Evolutionary conservation across 1,140 invertebrate genomes (phyloP).

Genomic region (Drosophila bifasciata): DNA sequence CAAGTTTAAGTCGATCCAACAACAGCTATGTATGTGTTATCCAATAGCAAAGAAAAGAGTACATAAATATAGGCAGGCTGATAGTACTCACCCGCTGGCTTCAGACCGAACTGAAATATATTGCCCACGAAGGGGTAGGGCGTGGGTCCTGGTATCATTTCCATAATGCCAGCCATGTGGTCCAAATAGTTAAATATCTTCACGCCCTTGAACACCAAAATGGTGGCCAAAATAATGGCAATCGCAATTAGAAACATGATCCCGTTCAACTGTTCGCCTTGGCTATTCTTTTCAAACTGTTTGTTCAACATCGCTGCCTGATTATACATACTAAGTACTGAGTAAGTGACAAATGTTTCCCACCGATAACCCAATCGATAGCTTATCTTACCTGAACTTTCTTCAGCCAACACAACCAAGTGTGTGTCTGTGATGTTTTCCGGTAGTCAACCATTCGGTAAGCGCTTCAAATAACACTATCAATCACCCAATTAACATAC

Average conservation of each 20-base stretch:
- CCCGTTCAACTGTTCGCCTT: slow-evolving; percentile 21
- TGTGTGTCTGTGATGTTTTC: slow-evolving; percentile 13
- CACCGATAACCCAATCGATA: slow-evolving; percentile 45
- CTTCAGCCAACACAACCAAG: background rate
- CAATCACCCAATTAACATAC: slow-evolving; percentile 33
- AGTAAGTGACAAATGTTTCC: slow-evolving; percentile 22
- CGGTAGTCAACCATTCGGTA: slow-evolving; percentile 11
- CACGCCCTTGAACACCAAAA: slow-evolving; percentile 74
- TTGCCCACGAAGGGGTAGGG: slow-evolving; percentile 80
- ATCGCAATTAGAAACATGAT: slow-evolving; percentile 70
- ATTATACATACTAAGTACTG: slow-evolving; percentile 3
- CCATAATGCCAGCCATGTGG: slow-evolving; percentile 80
- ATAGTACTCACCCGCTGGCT: slow-evolving; percentile 69
- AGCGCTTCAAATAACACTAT: slow-evolving; percentile 22
- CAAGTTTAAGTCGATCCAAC: background rate
- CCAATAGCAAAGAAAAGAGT: slow-evolving; percentile 33
- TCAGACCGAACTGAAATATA: slow-evolving; percentile 78
- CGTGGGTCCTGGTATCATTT: slow-evolving; percentile 81
- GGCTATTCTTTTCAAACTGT: slow-evolving; percentile 37
- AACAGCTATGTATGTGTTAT: slow-evolving; percentile 2
- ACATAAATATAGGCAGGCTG: slow-evolving; percentile 66
- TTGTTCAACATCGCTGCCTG: slow-evolving; percentile 8
- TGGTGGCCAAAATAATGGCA: slow-evolving; percentile 64
- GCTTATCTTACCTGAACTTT: slow-evolving; percentile 46
- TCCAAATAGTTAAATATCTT: slow-evolving; percentile 76